Base-by-base conservation (phyloP, 2,888 invertebrate species). In the Trissolcus japonicus region DNA sequence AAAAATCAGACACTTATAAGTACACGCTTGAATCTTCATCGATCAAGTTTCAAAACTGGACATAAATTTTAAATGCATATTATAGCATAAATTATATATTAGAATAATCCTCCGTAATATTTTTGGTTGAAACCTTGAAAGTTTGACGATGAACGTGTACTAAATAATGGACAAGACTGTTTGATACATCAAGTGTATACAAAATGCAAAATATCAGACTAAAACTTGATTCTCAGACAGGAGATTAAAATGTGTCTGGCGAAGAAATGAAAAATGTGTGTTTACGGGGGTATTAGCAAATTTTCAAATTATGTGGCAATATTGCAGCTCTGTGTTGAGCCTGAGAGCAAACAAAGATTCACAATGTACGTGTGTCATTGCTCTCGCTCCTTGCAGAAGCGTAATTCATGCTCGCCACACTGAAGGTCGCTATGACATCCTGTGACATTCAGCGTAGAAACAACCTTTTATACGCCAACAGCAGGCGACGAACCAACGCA, bases 331-430 rank as follows among this genome's bases (percentile, higher is more conserved):
- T 2, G 35, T 67, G 46, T 62, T 53, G 67, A 67, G 61, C 73
- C 55, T 29, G 46, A 14, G 6, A 51, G 62, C 35, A 68, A 68
- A 68, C 62, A 68, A 68, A 75, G 67, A 59, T 53, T 46, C 13
- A 25, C 14, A 35, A 35, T 19, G 35, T 63, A 51, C 59, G 48
- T 75, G 54, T 66, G 46, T 21, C 54, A 40, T 62, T 67, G 17
- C 67, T 74, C 62, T 74, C 41, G 48, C 56, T 53, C 62, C 61
- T 61, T 67, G 57, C 56, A 74, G 16, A 25, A 62, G 61, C 56
- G 61, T 67, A 62, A 74, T 74, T 74, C 62, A 74, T 43, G 55
- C 61, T 67, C 74, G 62, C 67, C 74, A 62, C 74, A 67, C 35
- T 67, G 67, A 74, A 74, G 74, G 67, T 59, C 66, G 51, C 46